phyloP scores from a whole-genome alignment of 2,113 vertebrate genomes.

The Piaya cayana region DNA sequence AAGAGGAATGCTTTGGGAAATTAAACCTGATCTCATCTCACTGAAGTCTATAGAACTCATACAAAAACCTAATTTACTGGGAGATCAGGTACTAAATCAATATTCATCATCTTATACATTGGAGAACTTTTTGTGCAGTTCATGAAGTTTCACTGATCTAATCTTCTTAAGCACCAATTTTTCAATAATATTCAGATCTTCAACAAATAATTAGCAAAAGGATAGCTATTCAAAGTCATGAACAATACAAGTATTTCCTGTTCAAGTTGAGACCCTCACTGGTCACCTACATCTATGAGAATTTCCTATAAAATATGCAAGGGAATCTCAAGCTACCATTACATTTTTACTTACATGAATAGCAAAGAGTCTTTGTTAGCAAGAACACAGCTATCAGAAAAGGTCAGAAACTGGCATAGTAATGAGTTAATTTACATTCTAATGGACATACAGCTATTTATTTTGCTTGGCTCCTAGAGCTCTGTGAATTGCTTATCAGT shows the following conservation, averaged over 20 bases:
- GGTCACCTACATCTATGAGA: neutral
- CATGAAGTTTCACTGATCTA: neutral
- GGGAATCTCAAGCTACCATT: neutral
- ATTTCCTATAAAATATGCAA: slow-evolving; percentile 18
- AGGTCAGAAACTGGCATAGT: slow-evolving; percentile 55
- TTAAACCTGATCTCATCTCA: neutral
- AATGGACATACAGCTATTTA: slow-evolving; percentile 56
- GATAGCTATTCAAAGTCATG: slow-evolving; percentile 16
- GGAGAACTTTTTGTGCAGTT: neutral
- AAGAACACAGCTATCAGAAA: slow-evolving; percentile 58
- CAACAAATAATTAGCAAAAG: slow-evolving; percentile 18
- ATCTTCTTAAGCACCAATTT: neutral
- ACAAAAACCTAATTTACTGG: neutral
- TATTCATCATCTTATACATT: neutral
- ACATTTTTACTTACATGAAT: slow-evolving; percentile 50
- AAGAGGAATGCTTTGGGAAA: neutral
- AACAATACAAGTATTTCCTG: neutral
- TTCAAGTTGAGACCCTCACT: neutral
- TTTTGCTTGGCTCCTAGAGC: slow-evolving; percentile 45
- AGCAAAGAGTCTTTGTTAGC: slow-evolving; percentile 43
- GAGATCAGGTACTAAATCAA: neutral
- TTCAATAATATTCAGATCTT: neutral
- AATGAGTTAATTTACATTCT: slow-evolving; percentile 75
- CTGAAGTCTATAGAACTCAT: neutral
- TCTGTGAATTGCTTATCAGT: slow-evolving; percentile 59